Conservation (phyloP, 1,140 invertebrate genomes). For the Cryptotermes secundus region DNA sequence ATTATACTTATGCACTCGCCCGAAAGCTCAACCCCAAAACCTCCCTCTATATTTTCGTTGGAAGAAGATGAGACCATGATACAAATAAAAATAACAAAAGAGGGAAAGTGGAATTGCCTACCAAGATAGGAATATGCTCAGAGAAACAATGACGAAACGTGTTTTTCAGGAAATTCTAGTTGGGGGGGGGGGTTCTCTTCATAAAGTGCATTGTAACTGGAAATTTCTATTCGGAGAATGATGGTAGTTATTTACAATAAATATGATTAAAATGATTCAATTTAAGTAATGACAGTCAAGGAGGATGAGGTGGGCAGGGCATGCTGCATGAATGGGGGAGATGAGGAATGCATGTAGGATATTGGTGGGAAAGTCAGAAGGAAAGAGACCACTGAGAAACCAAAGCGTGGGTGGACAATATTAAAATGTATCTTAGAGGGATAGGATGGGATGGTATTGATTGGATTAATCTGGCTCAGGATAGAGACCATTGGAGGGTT, state of each 20-base stretch:
- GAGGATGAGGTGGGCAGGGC: no score
- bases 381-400: no score
- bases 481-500: no score
- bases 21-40: neutral
- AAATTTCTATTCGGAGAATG: neutral
- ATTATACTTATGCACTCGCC: constrained; percentile 15
- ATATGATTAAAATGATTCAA: no score
- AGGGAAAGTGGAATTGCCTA: neutral
- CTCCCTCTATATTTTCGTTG: neutral
- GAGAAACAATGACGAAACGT: neutral
- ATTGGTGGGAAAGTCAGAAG: no score
- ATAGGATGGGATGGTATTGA: no score
- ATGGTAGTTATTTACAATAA: neutral
- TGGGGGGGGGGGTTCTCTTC: neutral
- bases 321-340: no score
- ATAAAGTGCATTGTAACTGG: neutral
- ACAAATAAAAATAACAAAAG: neutral
- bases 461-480: no score
- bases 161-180: neutral
- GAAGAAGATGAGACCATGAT: neutral
- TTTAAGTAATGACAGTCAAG: no score
- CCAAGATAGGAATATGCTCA: neutral
- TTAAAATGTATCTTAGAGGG: no score
- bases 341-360: no score
- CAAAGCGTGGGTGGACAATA: no score